Base-by-base conservation (phyloP, 2,113 vertebrate genomes). In the Gallinago jamesoni region DNA sequence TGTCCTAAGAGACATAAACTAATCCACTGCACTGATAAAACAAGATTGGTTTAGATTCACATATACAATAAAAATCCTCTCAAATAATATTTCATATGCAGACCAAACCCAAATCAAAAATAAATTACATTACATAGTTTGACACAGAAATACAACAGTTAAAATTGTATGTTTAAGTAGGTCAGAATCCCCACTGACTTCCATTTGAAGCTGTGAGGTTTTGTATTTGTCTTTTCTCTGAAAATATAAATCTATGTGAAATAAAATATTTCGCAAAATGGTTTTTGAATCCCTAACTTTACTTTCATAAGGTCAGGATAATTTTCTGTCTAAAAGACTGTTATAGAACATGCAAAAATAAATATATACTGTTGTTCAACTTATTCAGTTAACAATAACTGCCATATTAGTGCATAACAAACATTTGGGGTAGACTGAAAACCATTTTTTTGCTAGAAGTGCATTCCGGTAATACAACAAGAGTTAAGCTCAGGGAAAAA, bases 401-500 rank as follows among this genome's bases (percentile, higher is more conserved):
- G 47, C 57, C 63, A n/a, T 31, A 45, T 64, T 79, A 50, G 31
- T 33, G 53, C 80, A 62, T 41, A 84, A 81, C 5, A 72, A 90
- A 78, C 24, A 66, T 90, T 66, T 31, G 33, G 14, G 19, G 31
- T 81, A 76, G 66, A 78, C 80, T 76, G 75, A 94, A 95, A 94
- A n/a, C 28, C 19, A 80, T 79, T 94, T 86, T 90, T 79, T 43
- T 84, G 30, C 67, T 76, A 76, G 25, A 93, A 93, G 28, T 39
- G 53, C 39, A 85, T 97, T 84, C 80, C 70, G 56, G 79, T 92
- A 93, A 67, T 37, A 41, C 28, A 66, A 53, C 33, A 93, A 76
- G 90, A 96, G n/a, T 79, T 88, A 95, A 92, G 59, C 67, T 47
- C 70, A 90, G n/a, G 60, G 90, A 90, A 78, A 94, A 37, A 78